A percentile compares a stretch with the other conserved stretches of the same genome.
phyloP scores from a whole-genome alignment of 2,797 vertebrate genomes.

The Peromyscus melanophrys region DNA sequence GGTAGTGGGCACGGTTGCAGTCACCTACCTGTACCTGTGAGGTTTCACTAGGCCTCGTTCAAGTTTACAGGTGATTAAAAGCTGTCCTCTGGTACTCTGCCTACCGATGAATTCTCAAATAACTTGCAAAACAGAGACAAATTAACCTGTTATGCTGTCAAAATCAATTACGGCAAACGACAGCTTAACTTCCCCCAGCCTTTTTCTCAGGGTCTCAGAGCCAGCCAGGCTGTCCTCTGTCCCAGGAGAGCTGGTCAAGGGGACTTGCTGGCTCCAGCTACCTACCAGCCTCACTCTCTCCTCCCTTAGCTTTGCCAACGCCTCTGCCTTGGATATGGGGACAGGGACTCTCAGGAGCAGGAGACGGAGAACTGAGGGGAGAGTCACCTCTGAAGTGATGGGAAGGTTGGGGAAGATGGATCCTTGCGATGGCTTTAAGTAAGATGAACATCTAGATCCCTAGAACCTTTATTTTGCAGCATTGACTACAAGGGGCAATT shows the following conservation, averaged over 20 bases:
- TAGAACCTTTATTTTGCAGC: slow-evolving; percentile 74
- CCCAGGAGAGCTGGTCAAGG: not conserved
- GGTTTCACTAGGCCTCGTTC: slow-evolving; percentile 97
- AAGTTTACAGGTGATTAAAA: slow-evolving; percentile 97
- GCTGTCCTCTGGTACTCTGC: slow-evolving; percentile 94
- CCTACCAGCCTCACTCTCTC: not conserved
- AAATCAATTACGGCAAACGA: slow-evolving; percentile 97
- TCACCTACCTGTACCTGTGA: slow-evolving; percentile 94
- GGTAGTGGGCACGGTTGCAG: slow-evolving; percentile 91
- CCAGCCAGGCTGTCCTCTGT: not conserved
- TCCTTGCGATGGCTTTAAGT: slow-evolving; percentile 73
- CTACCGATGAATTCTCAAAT: slow-evolving; percentile 94
- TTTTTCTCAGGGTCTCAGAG: not conserved
- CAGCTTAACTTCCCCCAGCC: slow-evolving; percentile 87
- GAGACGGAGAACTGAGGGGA: not conserved
- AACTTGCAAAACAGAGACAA: slow-evolving; percentile 97
- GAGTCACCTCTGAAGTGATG: not conserved
- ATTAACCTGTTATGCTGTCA: slow-evolving; percentile 98
- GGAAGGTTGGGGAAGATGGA: slow-evolving; percentile 70
- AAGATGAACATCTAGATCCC: slow-evolving; percentile 80
- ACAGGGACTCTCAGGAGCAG: slow-evolving; percentile 43
- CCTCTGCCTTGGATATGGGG: slow-evolving; percentile 30
- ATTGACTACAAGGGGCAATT: slow-evolving; percentile 79
- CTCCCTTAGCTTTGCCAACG: not conserved
- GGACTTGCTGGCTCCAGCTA: not conserved